Conservation (phyloP, 1,140 invertebrate species). For the Euura lappo region DNA sequence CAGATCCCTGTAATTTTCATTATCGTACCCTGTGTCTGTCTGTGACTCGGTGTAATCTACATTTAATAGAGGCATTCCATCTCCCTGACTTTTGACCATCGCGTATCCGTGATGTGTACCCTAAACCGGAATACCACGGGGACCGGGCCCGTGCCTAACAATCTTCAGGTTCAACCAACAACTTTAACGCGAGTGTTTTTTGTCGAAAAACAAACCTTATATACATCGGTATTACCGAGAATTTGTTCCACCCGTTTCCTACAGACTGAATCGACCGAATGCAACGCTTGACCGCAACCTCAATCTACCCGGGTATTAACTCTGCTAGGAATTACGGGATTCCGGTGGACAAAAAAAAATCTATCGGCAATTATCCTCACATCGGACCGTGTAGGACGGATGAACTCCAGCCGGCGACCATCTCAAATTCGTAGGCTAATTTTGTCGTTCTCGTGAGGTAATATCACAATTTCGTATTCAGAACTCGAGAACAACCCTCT, state of each 20-base stretch:
- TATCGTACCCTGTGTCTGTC: background rate
- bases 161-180: background rate
- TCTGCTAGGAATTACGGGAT: background rate
- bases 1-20: background rate
- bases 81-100: background rate
- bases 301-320: background rate
- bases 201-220: conserved; percentile 5
- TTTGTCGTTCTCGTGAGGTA: no score
- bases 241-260: conserved; percentile 31
- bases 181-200: background rate
- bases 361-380: background rate
- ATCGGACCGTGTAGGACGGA: background rate
- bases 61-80: conserved; percentile 1
- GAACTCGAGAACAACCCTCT: no score
- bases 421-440: background rate
- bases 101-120: background rate
- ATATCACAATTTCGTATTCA: no score
- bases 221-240: conserved; percentile 28
- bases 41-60: conserved; percentile 5
- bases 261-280: background rate
- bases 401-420: background rate
- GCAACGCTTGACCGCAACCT: background rate
- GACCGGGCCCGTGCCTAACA: background rate
- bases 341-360: background rate
- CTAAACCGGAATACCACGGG: background rate